Evolutionary conservation across 2,888 invertebrate species (phyloP).

Genomic region (Xestobium rufovillosum): DNA sequence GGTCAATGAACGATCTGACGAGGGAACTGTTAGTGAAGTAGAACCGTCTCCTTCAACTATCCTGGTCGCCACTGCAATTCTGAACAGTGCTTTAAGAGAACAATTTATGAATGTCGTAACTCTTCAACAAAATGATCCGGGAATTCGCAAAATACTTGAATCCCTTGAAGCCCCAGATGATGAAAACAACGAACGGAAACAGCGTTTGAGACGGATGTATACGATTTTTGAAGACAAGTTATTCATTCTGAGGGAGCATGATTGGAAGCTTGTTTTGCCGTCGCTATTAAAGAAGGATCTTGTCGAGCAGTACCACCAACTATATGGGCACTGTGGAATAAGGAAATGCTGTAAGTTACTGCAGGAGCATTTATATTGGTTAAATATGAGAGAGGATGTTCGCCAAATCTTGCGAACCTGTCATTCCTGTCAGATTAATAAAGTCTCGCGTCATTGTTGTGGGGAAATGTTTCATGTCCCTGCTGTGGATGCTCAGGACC

Average conservation of each 20-base stretch:
- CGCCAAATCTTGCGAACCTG: neutral
- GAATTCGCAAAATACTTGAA: too few relatives aligned
- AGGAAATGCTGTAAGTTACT: slow-evolving; percentile 12
- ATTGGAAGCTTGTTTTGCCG: neutral
- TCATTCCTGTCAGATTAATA: slow-evolving; percentile 9
- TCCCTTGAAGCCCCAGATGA: too few relatives aligned
- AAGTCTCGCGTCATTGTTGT: neutral
- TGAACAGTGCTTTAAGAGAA: too few relatives aligned
- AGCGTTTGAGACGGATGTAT: too few relatives aligned
- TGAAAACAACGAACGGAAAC: too few relatives aligned
- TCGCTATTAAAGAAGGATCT: neutral
- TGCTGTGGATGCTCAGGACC: neutral
- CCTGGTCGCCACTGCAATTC: too few relatives aligned
- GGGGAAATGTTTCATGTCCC: slow-evolving; percentile 5
- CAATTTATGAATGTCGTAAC: too few relatives aligned
- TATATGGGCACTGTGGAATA: slow-evolving; percentile 14
- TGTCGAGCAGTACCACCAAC: slow-evolving; percentile 7
- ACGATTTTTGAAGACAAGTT: too few relatives aligned
- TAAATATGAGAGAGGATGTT: slow-evolving; percentile 5
- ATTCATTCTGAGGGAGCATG: too few relatives aligned
- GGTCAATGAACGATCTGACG: neutral
- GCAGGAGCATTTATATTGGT: slow-evolving; percentile 6
- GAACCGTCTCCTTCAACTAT: too few relatives aligned
- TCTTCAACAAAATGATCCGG: too few relatives aligned
- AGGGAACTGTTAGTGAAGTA: too few relatives aligned